Conservation (phyloP, 2,888 invertebrate genomes). For the Epistrophe grossulariae region DNA sequence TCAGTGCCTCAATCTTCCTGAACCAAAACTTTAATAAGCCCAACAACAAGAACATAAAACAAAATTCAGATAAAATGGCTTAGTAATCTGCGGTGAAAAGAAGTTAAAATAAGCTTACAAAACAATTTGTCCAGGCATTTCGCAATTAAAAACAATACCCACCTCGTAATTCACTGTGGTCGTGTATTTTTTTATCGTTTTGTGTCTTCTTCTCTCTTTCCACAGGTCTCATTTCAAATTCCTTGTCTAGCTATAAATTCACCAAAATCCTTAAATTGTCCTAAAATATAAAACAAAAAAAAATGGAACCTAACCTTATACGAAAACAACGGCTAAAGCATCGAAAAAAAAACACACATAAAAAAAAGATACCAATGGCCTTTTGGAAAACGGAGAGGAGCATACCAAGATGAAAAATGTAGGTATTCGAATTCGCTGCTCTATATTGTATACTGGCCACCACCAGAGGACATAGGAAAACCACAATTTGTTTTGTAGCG, state of each 20-base stretch:
- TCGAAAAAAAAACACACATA: conserved; percentile 22
- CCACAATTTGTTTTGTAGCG: conserved; percentile 75
- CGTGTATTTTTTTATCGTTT: neutral
- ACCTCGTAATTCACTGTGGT: conserved; percentile 39
- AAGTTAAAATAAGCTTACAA: conserved; percentile 33
- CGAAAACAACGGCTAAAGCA: conserved; percentile 28
- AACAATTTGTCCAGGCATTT: conserved; percentile 50
- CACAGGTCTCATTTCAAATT: conserved; percentile 52
- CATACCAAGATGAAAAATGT: conserved; percentile 44
- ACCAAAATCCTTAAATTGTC: conserved; percentile 55
- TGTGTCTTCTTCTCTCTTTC: conserved; percentile 4
- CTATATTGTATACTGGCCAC: conserved; percentile 46
- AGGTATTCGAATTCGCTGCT: conserved; percentile 49
- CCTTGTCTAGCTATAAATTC: conserved; percentile 61
- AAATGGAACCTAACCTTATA: neutral
- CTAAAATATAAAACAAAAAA: conserved; percentile 10
- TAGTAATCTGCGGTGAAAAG: conserved; percentile 38
- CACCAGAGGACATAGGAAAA: conserved; percentile 70
- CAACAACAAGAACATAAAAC: neutral
- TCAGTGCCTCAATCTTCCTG: no score
- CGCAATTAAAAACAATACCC: conserved; percentile 59
- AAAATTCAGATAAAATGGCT: conserved; percentile 17
- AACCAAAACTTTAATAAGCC: conserved; percentile 6
- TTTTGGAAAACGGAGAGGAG: conserved; percentile 39
- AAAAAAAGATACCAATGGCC: conserved; percentile 50